These are phyloP conservation scores for Rotaria macrura DNA, from an alignment of 2,888 invertebrate species.

Conservation along the genomic window DNA sequence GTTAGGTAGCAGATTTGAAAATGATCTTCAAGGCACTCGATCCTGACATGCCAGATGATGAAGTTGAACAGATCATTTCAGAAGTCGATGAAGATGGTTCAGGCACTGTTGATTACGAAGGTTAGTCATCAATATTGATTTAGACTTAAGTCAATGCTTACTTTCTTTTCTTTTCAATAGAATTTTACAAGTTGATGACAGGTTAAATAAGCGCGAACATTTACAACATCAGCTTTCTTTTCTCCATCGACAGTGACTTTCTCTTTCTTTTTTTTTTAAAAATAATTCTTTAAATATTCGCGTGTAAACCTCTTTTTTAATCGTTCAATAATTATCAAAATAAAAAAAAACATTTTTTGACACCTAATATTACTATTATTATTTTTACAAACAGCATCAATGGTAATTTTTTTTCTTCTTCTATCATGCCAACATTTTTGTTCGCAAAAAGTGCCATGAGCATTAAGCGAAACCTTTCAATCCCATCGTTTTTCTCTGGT, in stretches of 20 bases:
- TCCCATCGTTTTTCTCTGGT: neutral
- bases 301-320: constrained; percentile 1
- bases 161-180: constrained; percentile 19
- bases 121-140: neutral
- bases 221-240: neutral
- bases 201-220: constrained; percentile 26
- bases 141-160: neutral
- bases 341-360: neutral
- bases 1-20: constrained; percentile 32
- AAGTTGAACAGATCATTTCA: constrained; percentile 33
- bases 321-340: constrained; percentile 4
- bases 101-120: constrained; percentile 34
- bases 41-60: constrained; percentile 34
- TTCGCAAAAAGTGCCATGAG: neutral
- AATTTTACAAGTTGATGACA: constrained; percentile 33
- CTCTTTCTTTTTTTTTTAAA: constrained; percentile 19
- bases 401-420: neutral
- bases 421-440: neutral
- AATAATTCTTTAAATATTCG: neutral
- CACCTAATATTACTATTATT: neutral
- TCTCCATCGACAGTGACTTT: constrained; percentile 23
- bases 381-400: neutral
- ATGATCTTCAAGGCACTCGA: constrained; percentile 32
- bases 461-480: neutral
- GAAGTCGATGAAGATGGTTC: constrained; percentile 34